Evolutionary conservation across 2,113 vertebrate species (phyloP).

Genomic region (Ranitomeya variabilis): DNA sequence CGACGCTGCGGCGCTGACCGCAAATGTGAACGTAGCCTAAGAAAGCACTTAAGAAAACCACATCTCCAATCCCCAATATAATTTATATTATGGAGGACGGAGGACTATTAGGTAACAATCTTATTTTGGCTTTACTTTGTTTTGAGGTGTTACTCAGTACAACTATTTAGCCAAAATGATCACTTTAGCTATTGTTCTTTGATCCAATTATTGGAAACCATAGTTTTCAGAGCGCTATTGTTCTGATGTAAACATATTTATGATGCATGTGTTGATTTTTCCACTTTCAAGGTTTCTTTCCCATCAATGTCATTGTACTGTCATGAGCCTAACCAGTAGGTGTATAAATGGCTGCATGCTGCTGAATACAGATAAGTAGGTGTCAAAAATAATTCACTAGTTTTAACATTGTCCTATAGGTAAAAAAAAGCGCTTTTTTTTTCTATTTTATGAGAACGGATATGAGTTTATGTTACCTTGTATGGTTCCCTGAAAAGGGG

Average conservation of each 20-base stretch:
- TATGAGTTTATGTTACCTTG: conserved; percentile 70
- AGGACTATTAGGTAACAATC: too few relatives aligned
- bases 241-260: neutral
- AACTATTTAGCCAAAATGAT: too few relatives aligned
- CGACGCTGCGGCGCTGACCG: too few relatives aligned
- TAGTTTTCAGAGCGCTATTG: neutral
- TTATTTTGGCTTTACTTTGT: too few relatives aligned
- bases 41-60: too few relatives aligned
- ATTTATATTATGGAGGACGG: too few relatives aligned
- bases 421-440: neutral
- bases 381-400: neutral
- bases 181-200: too few relatives aligned
- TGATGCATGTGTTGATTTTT: neutral
- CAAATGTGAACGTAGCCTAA: too few relatives aligned
- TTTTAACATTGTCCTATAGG: neutral
- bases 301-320: neutral
- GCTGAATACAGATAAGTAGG: neutral
- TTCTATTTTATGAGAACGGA: neutral
- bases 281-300: neutral
- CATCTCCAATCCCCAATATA: too few relatives aligned
- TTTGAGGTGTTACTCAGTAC: too few relatives aligned
- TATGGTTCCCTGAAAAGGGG: conserved; percentile 82
- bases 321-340: neutral
- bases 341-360: neutral
- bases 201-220: too few relatives aligned